A percentile compares a stretch with the other conserved stretches of the same genome.
Evolutionary conservation across 1,140 invertebrate genomes (phyloP).

Genomic region (Ceratina japonica): DNA sequence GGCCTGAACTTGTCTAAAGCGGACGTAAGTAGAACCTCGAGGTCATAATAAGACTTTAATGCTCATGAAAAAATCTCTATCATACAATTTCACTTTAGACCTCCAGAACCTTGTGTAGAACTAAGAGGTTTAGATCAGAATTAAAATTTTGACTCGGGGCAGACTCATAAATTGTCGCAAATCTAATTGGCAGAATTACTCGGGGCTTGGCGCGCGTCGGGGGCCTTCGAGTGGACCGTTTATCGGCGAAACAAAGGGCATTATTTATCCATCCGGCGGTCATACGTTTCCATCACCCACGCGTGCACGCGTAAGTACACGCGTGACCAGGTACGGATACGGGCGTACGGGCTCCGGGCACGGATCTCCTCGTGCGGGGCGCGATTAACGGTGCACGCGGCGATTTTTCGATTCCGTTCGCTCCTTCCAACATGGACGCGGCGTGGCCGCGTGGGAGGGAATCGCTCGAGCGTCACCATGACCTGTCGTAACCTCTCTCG

Average conservation of each 20-base stretch:
- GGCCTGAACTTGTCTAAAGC: no score
- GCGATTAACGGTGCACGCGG: conserved; percentile 59
- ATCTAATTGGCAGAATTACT: no score
- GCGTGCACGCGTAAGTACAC: conserved; percentile 54
- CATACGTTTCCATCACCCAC: conserved; percentile 55
- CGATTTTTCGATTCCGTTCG: conserved; percentile 59
- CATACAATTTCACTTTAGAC: no score
- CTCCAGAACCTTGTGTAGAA: no score
- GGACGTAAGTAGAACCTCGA: no score
- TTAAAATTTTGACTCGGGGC: no score
- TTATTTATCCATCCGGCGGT: conserved; percentile 46
- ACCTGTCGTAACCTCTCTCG: conserved; percentile 62
- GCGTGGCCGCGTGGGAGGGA: conserved; percentile 53
- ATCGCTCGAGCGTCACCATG: conserved; percentile 61
- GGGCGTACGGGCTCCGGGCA: conserved; percentile 9
- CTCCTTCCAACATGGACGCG: conserved; percentile 11
- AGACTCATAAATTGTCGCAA: no score
- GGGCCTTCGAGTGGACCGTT: conserved; percentile 13
- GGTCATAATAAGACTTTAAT: no score
- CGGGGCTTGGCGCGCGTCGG: no score
- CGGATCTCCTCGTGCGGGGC: conserved; percentile 36
- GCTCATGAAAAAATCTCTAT: no score
- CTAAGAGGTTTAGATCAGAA: no score
- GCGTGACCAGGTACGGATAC: conserved; percentile 41
- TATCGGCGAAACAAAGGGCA: conserved; percentile 53